These are phyloP conservation scores for Tyrophagus putrescentiae DNA, from an alignment of 1,140 invertebrate species.

Conservation along the genomic window DNA sequence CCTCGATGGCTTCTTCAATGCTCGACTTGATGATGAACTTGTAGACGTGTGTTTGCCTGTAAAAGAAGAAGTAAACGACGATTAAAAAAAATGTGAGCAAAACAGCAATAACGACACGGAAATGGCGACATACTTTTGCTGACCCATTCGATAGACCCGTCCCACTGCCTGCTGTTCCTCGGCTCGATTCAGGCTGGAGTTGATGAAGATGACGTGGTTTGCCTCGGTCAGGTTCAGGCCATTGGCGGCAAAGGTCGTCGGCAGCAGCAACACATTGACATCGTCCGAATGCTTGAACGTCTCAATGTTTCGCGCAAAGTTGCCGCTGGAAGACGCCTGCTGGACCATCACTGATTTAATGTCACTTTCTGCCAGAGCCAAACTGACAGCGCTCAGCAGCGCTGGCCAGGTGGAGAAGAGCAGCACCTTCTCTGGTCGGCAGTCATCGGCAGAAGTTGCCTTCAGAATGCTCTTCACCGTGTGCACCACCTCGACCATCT, in stretches of 20 bases:
- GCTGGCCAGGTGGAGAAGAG: slow-evolving; percentile 56
- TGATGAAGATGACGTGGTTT: slow-evolving; percentile 56
- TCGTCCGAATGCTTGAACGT: slow-evolving; percentile 32
- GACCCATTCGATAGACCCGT: slow-evolving; percentile 59
- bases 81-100: not conserved
- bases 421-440: slow-evolving; percentile 53
- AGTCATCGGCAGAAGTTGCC: slow-evolving; percentile 41
- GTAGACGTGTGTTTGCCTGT: slow-evolving; percentile 44
- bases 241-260: slow-evolving; percentile 50
- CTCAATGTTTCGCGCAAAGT: slow-evolving; percentile 31
- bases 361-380: too few species aligned
- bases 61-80: slow-evolving; percentile 22
- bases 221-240: slow-evolving; percentile 65
- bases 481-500: slow-evolving; percentile 50
- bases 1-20: slow-evolving; percentile 51
- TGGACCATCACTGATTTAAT: too few species aligned
- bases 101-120: not conserved
- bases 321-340: too few species aligned
- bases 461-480: slow-evolving; percentile 43
- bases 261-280: slow-evolving; percentile 45
- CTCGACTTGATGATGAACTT: slow-evolving; percentile 50
- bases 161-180: slow-evolving; percentile 62
- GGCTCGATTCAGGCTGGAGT: slow-evolving; percentile 55
- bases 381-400: too few species aligned
- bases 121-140: slow-evolving; percentile 44